These are phyloP conservation scores for Triops cancriformis DNA, from an alignment of 1,140 invertebrate species.

Conservation along the genomic window DNA sequence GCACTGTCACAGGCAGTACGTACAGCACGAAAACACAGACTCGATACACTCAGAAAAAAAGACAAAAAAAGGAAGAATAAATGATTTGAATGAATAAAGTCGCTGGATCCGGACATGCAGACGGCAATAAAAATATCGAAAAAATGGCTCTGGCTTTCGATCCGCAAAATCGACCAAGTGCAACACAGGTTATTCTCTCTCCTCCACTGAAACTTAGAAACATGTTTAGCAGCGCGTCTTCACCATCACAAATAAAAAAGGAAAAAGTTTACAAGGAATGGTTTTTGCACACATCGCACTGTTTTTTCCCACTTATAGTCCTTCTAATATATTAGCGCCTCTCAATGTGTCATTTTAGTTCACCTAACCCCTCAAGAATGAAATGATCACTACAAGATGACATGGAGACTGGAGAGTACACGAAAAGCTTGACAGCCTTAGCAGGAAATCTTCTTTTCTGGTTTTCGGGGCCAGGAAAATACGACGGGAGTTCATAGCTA, in stretches of 20 bases:
- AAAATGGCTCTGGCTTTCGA: background rate
- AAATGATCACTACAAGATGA: background rate
- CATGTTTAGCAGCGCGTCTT: background rate
- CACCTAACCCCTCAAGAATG: background rate
- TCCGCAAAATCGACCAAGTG: background rate
- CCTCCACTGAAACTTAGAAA: constrained; percentile 1
- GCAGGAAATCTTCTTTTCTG: background rate
- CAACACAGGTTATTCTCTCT: background rate
- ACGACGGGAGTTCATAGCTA: background rate
- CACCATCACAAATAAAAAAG: background rate
- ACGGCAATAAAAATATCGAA: background rate
- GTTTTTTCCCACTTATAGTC: background rate
- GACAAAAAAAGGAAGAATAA: background rate
- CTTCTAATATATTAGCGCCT: background rate
- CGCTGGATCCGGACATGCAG: constrained; percentile 8
- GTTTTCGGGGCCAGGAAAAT: background rate
- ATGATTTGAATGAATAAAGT: background rate
- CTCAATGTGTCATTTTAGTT: background rate
- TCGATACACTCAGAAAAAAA: constrained; percentile 5
- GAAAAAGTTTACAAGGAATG: background rate
- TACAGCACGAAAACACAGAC: constrained; percentile 1
- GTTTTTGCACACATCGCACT: background rate
- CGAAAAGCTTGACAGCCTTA: constrained; percentile 2
- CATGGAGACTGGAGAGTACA: constrained; percentile 4
- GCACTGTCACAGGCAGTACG: constrained; percentile 12